Evolutionary conservation across 2,113 vertebrate genomes (phyloP), one percentile per base, ranked within the genome.

Genomic region (Cebus imitator): DNA sequence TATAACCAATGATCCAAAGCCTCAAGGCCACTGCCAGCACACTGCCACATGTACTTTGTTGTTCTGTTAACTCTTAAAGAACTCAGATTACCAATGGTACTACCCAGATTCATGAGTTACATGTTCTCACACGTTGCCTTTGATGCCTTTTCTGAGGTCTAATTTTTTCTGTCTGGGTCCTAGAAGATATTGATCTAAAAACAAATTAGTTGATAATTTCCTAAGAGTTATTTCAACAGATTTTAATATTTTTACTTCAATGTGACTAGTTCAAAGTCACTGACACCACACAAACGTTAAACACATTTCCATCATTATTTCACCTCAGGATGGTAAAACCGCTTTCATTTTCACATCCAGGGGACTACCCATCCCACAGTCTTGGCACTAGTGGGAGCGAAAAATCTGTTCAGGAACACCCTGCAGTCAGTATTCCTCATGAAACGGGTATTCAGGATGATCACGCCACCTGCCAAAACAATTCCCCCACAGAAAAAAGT

Each of bases 391-490:
- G 3, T 2, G 2, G 12, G 6, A 58, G 30, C 58, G 32, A n/a
- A 78, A 37, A 58, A 12, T 73, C n/a, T 12, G 8, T 0, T 37
- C 57, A 30, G 21, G 50, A 64, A 37, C 18, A 66, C 64, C 37
- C 32, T 17, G 16, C 50, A 78, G 76, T 99, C 98, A 99, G 93
- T 99, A 99, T 86, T 99, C 99, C 3, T 99, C 99, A 14, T 97
- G 98, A 97, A 99, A 99, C 30, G 99, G 99, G 27, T 99, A 99
- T 82, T 99, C 99, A 0, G 99, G 99, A 98, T 99, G 99, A 91
- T 99, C 99, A 75, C 98, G 97, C 99, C 99, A 99, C 99, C 99
- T 99, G 98, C 85, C 90, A 97, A 93, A n/a, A 98, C 87, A 95
- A 50, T 83, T 84, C 8, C 72, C 45, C 73, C 79, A 98, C 72